Evolutionary conservation across 92 coral and sea anemone genomes (phyloP), one percentile per base, ranked within the genome.

Genomic region (Epizoanthus stellaris): DNA sequence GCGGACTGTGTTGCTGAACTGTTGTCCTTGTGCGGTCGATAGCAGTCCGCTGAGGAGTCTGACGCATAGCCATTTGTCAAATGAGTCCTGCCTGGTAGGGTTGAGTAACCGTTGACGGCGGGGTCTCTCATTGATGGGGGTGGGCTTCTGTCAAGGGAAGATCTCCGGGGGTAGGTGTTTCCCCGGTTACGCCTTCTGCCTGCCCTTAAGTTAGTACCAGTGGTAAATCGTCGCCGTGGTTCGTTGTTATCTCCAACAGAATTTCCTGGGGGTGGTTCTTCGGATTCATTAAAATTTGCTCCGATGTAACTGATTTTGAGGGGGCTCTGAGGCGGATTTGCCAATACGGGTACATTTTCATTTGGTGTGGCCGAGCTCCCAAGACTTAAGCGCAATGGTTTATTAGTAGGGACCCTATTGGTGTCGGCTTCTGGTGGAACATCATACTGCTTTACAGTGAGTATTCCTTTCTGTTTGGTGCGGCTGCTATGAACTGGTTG

Each of bases 31-130:
- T 59, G 70, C 73, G 83, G 83, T 52, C 83, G 52, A 17, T 79
- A 79, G 61, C 40, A 79, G 58, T 79, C 83, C 52, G 73, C 83
- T 14, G 83, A 79, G 19, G 83, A 63, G 49, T 79, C 83, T 4
- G 83, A 79, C 4, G 60, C 57, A 54, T 79, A 79, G 11, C 72
- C 83, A 43, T 79, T 70, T 20, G 56, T 16, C 39, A 59, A 59
- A 14, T 47, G 45, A 63, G 43, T 19, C 23, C 53, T 38, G 17
- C 73, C 42, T n/a, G 49, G 49, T 68, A 68, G 47, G 8, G 49
- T 5, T 15, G 23, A 34, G 52, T 68, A 34, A 19, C 47, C 73
- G n/a, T 19, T 68, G 49, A 15, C 52, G 6, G 6, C 11, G 9
- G 6, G 20, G 16, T 38, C 20, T 5, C 19, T 68, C 73, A 14